phyloP scores from a whole-genome alignment of 2,113 vertebrate species.

The Tenebrosternarchus preto region DNA sequence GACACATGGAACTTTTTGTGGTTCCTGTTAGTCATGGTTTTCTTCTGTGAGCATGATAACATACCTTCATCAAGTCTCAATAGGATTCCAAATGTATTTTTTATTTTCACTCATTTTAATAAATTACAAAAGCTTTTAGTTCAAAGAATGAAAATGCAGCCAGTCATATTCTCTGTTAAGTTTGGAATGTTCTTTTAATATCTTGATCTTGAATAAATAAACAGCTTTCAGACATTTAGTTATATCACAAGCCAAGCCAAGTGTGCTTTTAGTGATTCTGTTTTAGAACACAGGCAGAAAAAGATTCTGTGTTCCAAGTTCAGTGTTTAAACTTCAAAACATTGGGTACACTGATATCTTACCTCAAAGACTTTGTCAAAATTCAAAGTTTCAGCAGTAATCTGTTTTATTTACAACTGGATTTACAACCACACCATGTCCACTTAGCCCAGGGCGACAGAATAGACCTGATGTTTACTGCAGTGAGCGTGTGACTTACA shows the following conservation, averaged over 20 bases:
- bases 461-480: constrained; percentile 13
- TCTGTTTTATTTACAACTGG: constrained; percentile 14
- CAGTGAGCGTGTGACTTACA: constrained; percentile 34
- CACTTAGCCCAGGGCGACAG: neutral
- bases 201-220: neutral
- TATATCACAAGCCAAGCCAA: neutral
- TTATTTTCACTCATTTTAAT: neutral
- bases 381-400: constrained; percentile 13
- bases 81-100: too few species aligned
- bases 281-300: neutral
- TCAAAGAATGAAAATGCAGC: neutral
- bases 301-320: neutral
- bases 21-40: neutral
- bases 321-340: neutral
- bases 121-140: neutral
- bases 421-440: neutral
- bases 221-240: neutral
- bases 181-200: neutral
- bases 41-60: neutral
- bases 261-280: constrained; percentile 6
- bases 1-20: neutral
- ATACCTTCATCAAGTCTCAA: too few species aligned
- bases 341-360: neutral
- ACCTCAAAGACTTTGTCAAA: too few species aligned
- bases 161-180: neutral